Conservation (phyloP, 2,113 vertebrate genomes). For the Holacanthus passer region DNA sequence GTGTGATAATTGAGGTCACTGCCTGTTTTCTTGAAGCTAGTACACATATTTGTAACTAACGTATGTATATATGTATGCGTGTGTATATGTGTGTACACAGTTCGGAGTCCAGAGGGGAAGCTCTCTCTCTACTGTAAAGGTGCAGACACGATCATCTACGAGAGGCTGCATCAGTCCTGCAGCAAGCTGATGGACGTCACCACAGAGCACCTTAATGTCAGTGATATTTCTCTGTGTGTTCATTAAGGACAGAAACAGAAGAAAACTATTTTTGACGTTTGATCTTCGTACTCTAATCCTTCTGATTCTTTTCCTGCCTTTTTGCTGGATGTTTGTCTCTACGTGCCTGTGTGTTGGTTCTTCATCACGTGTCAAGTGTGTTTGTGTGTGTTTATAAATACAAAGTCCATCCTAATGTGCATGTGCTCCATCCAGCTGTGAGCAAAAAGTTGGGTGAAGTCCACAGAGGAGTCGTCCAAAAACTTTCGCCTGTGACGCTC, state of each 20-base stretch:
- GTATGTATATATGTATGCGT: not conserved
- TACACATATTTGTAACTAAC: not conserved
- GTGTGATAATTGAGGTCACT: not conserved
- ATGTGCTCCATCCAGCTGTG: not conserved
- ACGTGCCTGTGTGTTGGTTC: not conserved
- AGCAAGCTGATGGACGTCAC: constrained; percentile 88
- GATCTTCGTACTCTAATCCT: not conserved
- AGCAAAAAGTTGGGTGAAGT: not conserved
- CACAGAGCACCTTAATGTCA: constrained; percentile 94
- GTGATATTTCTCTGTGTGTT: constrained; percentile 56
- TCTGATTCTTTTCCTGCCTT: not conserved
- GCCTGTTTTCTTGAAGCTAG: not conserved
- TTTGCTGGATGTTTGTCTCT: not conserved
- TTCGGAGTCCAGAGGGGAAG: constrained; percentile 89
- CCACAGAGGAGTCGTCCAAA: not conserved
- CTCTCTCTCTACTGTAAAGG: constrained; percentile 95
- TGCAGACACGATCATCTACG: constrained; percentile 93
- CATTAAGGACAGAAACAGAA: not conserved
- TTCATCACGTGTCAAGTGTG: not conserved
- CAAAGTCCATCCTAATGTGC: not conserved
- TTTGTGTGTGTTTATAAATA: not conserved
- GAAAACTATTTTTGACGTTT: not conserved
- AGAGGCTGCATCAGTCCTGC: constrained; percentile 90
- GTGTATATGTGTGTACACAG: constrained; percentile 73
- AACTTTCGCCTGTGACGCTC: too few species aligned